Evolutionary conservation across 2,888 invertebrate genomes (phyloP).

Genomic region (Athalia rosae): DNA sequence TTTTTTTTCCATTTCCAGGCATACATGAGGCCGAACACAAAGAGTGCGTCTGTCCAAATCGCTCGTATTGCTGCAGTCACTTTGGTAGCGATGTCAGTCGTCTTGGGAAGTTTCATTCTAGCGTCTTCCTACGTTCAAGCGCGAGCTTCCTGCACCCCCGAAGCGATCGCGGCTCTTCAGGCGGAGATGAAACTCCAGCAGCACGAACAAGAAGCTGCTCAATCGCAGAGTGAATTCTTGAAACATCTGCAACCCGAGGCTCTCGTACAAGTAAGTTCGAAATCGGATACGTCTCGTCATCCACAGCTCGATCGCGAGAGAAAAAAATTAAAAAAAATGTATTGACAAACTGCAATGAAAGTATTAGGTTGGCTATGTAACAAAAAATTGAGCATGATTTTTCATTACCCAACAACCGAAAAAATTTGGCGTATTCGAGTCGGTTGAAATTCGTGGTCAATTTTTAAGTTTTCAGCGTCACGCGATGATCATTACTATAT

Average conservation of each 20-base stretch:
- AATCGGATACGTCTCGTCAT: neutral
- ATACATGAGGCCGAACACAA: slow-evolving; percentile 80
- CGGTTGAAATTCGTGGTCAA: too few relatives aligned
- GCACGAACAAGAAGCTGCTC: slow-evolving; percentile 83
- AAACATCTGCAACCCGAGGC: slow-evolving; percentile 79
- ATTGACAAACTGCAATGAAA: neutral
- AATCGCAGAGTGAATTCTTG: slow-evolving; percentile 78
- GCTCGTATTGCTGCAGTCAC: slow-evolving; percentile 90
- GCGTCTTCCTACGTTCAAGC: slow-evolving; percentile 90
- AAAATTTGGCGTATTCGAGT: too few relatives aligned
- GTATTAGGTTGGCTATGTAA: too few relatives aligned
- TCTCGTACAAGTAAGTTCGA: slow-evolving; percentile 80
- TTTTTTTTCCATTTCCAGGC: slow-evolving; percentile 82
- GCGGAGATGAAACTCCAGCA: slow-evolving; percentile 75
- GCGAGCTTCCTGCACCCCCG: slow-evolving; percentile 81
- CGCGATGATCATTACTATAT: too few relatives aligned
- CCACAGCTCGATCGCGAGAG: neutral
- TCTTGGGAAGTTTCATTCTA: slow-evolving; percentile 88
- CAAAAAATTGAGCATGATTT: too few relatives aligned
- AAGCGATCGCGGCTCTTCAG: slow-evolving; percentile 69
- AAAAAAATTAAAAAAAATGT: neutral
- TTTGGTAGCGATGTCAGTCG: slow-evolving; percentile 86
- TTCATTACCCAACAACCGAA: too few relatives aligned
- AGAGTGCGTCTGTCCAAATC: slow-evolving; percentile 88
- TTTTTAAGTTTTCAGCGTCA: too few relatives aligned